Conservation (phyloP, 1,140 invertebrate genomes). For the Protaetia brevitarsis region DNA sequence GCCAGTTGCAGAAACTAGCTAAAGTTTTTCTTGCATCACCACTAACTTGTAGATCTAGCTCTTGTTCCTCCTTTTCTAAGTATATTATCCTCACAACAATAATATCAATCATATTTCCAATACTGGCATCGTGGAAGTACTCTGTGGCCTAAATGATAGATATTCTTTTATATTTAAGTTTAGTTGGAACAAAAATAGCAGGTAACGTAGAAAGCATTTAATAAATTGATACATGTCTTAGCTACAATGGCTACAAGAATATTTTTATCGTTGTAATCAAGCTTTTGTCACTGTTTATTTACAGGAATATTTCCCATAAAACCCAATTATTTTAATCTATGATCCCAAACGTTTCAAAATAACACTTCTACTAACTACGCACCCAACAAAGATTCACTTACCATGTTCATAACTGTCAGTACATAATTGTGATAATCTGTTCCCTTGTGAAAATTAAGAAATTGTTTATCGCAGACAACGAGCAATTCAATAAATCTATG, state of each 20-base stretch:
- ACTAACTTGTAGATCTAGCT: slow-evolving; percentile 56
- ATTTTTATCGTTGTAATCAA: too few relatives aligned
- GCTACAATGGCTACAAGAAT: too few relatives aligned
- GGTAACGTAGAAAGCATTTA: too few relatives aligned
- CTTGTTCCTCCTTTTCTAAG: slow-evolving; percentile 53
- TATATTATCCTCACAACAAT: slow-evolving; percentile 61
- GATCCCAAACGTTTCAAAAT: too few relatives aligned
- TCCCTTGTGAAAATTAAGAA: slow-evolving; percentile 60
- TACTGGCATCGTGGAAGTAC: slow-evolving; percentile 61
- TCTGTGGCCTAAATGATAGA: slow-evolving; percentile 56
- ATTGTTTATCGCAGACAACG: slow-evolving; percentile 64
- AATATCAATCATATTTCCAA: slow-evolving; percentile 69
- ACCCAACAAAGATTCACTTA: slow-evolving; percentile 25
- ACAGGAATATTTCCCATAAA: too few relatives aligned
- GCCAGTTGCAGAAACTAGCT: slow-evolving; percentile 67
- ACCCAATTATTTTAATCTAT: too few relatives aligned
- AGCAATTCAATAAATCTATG: slow-evolving; percentile 61
- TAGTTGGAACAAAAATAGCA: too few relatives aligned
- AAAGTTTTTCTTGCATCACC: slow-evolving; percentile 61
- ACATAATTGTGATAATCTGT: slow-evolving; percentile 65
- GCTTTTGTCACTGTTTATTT: too few relatives aligned
- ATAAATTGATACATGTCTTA: too few relatives aligned
- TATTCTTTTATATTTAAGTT: too few relatives aligned
- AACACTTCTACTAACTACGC: not conserved
- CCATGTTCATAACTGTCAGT: slow-evolving; percentile 72